Base-by-base conservation (phyloP, 2,797 vertebrate genomes). In the Heterohyrax brucei region DNA sequence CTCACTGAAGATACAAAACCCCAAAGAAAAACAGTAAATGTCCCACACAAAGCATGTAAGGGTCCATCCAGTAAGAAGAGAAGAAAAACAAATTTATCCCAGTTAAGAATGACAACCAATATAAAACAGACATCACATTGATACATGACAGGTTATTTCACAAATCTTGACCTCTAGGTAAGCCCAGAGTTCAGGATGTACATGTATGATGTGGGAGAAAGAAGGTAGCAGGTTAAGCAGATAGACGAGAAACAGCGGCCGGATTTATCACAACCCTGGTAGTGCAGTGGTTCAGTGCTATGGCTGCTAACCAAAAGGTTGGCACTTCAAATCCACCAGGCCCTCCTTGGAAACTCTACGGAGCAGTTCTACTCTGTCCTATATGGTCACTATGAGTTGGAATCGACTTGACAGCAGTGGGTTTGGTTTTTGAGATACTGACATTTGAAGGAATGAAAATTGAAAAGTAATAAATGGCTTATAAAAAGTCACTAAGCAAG, bases 361-460 rank as follows among this genome's bases (percentile, higher is more conserved):
- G 3, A 39, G 39, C 39, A 39, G 39, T 39, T 39, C 39, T 39
- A 39, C 39, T 39, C 39, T 39, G 39, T 39, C 39, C 3, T 39
- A 39, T 3, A 39, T 39, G 39, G 39, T 39, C 39, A 3, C 39
- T 39, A 39, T 39, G 39, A 39, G 39, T 39, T 39, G 39, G 39
- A 39, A 39, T 39, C 39, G 39, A 39, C 39, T 39, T 39, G 39
- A 39, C 39, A 39, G 2, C 39, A 39, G 39, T 39, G 39, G 39
- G 39, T 39, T 39, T 39, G 39, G 39, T 39, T 39, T 39, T 39
- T 39, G 39, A 39, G 39, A 39, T 33, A 79, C 13, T 46, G 64
- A 95, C 62, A 21, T 75, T 64, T 79, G 26, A 93, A 92, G 75
- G 90, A 72, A 68, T 83, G 76, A 10, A 89, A 16, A 82, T 22